Evolutionary conservation across 2,797 vertebrate species (phyloP), one percentile per base, ranked within the genome.

Genomic region (Buphagus erythrorhynchus): DNA sequence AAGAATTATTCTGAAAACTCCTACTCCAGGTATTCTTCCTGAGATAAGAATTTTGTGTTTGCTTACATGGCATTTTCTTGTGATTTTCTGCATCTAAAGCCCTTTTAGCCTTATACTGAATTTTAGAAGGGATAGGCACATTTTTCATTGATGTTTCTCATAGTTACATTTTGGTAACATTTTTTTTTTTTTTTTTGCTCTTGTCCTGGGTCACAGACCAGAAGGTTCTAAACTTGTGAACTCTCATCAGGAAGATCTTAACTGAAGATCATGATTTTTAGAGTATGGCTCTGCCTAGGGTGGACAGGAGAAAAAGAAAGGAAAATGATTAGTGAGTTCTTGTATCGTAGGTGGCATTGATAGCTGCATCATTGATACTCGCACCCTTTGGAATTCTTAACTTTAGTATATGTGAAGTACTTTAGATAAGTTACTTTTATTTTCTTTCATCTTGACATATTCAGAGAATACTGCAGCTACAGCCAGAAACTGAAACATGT

Each of bases 181-280:
- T 29, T 52, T 31, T 29, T 52, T 31, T 36, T 54, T 38, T 79
- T 36, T 54, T 38, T 79, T 73, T 31, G 2, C 12, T 72, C 4
- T 4, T 25, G 3, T 46, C 11, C 3, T 69, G 29, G 8, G 5
- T n/a, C 25, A 36, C 19, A 55, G 19, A 42, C 13, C 2, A 2
- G 45, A 72, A 72, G 6, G 1, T 68, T 82, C 16, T 82, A 57
- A 57, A 57, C 5, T 18, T 59, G 11, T 31, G 24, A 25, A 63
- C 10, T 5, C 81, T n/a, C 0, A 0, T 43, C 17, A 55, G 28
- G 45, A 54, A 43, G 57, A 43, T 54, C 21, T 43, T 55, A 48
- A 43, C 16, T 36, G 46, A 45, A 69, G 19, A 46, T 24, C 2
- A 0, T 43, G 35, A 25, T 65, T 49, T 86, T 40, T 9, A 40